Evolutionary conservation across 1,140 invertebrate genomes (phyloP), one percentile per base, ranked within the genome.

Genomic region (Bactericera cockerelli): DNA sequence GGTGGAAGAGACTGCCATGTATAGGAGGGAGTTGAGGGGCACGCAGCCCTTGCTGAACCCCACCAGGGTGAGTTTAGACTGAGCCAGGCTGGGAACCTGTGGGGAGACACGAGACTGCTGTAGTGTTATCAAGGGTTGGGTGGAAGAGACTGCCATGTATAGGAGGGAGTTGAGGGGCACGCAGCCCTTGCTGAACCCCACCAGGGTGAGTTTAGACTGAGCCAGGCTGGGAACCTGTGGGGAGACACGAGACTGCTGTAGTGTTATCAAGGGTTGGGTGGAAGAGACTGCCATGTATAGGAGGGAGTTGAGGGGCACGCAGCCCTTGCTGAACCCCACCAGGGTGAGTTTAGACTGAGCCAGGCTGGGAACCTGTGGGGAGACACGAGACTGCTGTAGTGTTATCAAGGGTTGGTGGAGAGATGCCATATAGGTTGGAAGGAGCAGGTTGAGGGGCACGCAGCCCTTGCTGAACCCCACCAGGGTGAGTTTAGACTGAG

Each of bases 11-110:
- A 86, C 79, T 70, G 91, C 83, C 70, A 92, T 89, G 68, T 89
- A 84, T 28, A 93, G 75, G 63, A 93, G 75, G 74, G 93, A 89
- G 76, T 93, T 93, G 58, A 93, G 76, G 57, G 93, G 89, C 42
- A 90, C 86, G 72, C 88, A 92, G 38, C 90, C 90, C 77, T 93
- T 93, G 70, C 89, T 93, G 70, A 93, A 93, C 1, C 87, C 90
- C 62, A 92, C 77, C 58, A 90, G 68, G 54, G 73, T 77, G 59
- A 87, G 69, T 57, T 74, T 68, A 22, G 66, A 66, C 55, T 72
- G 67, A 16, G 3, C 16, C 24, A 3, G 14, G 6, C 26, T 2
- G 31, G 26, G 19, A 11, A 36, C 38, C 56, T 38, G 31, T 31
- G 4, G 33, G 36, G 31, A 56, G 31, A 56, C 25, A 3, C 13